These are phyloP conservation scores for Salvelinus namaycush DNA, from an alignment of 2,113 vertebrate species.

Conservation along the genomic window DNA sequence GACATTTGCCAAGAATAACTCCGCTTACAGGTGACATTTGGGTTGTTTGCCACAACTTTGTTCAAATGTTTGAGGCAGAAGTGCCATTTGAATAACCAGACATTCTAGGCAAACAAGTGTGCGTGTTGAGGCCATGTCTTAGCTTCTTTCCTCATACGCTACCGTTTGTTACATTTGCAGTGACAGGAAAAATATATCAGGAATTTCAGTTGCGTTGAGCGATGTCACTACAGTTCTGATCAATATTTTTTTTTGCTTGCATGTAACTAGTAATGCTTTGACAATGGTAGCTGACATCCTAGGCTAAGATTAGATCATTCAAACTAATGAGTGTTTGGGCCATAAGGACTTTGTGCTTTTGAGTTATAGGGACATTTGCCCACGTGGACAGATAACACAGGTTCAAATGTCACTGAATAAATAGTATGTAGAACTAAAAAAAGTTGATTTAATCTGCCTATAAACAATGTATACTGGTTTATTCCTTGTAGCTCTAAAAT, in stretches of 20 bases:
- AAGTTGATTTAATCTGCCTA: no score
- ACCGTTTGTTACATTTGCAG: slow-evolving; percentile 62
- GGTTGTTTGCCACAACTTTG: neutral
- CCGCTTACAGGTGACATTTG: neutral
- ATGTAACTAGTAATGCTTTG: neutral
- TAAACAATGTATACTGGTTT: no score
- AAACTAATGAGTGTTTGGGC: neutral
- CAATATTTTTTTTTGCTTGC: slow-evolving; percentile 65
- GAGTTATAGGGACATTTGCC: no score
- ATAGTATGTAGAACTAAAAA: no score
- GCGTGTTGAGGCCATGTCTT: slow-evolving; percentile 37
- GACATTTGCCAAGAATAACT: slow-evolving; percentile 18
- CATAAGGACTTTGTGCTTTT: no score
- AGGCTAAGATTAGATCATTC: neutral
- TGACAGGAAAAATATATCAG: slow-evolving; percentile 31
- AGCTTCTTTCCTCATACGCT: slow-evolving; percentile 32
- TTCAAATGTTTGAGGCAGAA: slow-evolving; percentile 59
- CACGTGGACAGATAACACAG: no score
- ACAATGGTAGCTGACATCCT: neutral
- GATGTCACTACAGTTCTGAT: slow-evolving; percentile 68
- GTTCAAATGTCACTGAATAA: no score
- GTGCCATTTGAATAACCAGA: slow-evolving; percentile 67
- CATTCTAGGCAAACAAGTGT: slow-evolving; percentile 63
- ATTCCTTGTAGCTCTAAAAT: neutral
- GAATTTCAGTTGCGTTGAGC: slow-evolving; percentile 68